phyloP scores from a whole-genome alignment of 2,888 invertebrate genomes.

The Eudemis profundana region DNA sequence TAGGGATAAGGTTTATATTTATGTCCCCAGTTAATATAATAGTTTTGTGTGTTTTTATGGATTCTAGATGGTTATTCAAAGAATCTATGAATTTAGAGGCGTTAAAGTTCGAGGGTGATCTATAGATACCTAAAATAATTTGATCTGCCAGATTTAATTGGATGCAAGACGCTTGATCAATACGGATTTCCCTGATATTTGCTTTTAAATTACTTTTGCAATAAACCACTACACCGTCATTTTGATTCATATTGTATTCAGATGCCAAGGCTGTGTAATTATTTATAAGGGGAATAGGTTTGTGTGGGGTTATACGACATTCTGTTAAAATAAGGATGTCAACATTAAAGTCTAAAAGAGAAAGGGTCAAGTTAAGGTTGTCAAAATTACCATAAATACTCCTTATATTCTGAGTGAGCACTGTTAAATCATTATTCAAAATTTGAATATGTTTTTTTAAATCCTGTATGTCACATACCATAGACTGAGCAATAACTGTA shows the following conservation, averaged over 20 bases:
- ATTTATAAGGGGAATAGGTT: slow-evolving; percentile 2
- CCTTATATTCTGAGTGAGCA: slow-evolving; percentile 10
- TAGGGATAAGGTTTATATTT: slow-evolving; percentile 11
- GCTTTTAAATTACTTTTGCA: neutral
- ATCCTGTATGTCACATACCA: neutral
- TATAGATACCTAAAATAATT: neutral
- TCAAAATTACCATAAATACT: slow-evolving; percentile 1
- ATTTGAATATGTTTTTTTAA: neutral
- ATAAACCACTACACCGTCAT: slow-evolving; percentile 7
- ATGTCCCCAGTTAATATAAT: slow-evolving; percentile 9
- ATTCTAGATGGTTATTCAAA: neutral
- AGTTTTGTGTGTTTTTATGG: neutral
- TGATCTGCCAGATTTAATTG: neutral
- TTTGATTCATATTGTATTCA: slow-evolving; percentile 3
- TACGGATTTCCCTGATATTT: neutral
- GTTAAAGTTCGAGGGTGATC: slow-evolving; percentile 6
- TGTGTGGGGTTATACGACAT: neutral
- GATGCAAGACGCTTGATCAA: slow-evolving; percentile 4
- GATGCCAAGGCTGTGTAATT: neutral
- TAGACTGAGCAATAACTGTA: no score
- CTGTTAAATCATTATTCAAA: neutral
- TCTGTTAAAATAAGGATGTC: slow-evolving; percentile 8
- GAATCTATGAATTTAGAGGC: slow-evolving; percentile 12
- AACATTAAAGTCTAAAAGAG: neutral
- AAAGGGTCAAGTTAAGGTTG: neutral